These are phyloP conservation scores for Phasianus colchicus DNA, from an alignment of 2,113 vertebrate species.

Conservation along the genomic window DNA sequence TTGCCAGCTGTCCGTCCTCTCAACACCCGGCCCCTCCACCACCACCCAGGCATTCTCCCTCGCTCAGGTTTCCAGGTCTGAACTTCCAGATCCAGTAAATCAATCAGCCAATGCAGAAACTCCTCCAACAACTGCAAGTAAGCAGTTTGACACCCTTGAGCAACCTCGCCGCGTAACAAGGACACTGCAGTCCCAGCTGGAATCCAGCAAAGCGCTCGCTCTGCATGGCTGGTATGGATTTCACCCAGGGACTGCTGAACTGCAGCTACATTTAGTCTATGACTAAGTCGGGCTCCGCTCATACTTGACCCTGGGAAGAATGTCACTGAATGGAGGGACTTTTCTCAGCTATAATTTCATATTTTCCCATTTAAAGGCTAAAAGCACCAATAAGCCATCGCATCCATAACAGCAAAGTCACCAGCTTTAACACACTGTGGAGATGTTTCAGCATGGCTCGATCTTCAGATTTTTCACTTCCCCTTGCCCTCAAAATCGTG, in stretches of 20 bases:
- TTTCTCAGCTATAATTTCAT: neutral
- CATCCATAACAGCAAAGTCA: neutral
- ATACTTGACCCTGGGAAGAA: conserved; percentile 44
- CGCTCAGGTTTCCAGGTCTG: conserved; percentile 76
- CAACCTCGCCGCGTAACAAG: neutral
- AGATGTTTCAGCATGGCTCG: neutral
- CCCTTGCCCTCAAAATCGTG: neutral
- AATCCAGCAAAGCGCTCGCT: conserved; percentile 15
- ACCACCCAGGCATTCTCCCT: conserved; percentile 76
- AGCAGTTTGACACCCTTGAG: conserved; percentile 32
- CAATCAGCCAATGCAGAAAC: conserved; percentile 52
- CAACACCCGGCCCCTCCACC: conserved; percentile 78
- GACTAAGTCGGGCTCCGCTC: conserved; percentile 48
- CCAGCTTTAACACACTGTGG: neutral
- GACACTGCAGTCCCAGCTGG: conserved; percentile 40
- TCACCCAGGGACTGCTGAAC: conserved; percentile 3
- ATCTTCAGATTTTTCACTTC: neutral
- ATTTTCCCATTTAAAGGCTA: neutral
- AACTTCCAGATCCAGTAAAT: conserved; percentile 73
- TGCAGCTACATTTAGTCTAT: conserved; percentile 27
- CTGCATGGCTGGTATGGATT: conserved; percentile 10
- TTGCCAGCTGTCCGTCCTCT: conserved; percentile 87
- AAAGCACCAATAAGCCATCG: neutral
- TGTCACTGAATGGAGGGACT: conserved; percentile 23
- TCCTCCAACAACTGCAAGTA: conserved; percentile 41